A percentile compares a stretch with the other conserved stretches of the same genome.
phyloP scores from a whole-genome alignment of 2,113 vertebrate species.

The Leuciscus idus region DNA sequence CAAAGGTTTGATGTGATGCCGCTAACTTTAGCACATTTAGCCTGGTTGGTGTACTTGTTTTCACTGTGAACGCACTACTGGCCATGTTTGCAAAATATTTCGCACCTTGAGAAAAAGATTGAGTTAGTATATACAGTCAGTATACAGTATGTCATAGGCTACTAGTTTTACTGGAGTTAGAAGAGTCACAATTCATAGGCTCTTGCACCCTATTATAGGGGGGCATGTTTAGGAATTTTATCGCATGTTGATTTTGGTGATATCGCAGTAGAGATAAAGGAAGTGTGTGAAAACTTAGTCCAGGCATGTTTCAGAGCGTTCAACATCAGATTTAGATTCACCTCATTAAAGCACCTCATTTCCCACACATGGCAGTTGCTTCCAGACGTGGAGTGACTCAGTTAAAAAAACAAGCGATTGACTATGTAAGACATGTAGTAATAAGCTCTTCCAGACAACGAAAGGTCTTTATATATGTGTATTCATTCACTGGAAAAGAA shows the following conservation, averaged over 20 bases:
- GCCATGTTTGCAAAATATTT: background rate
- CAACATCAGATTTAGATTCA: conserved; percentile 16
- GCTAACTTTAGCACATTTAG: too few relatives aligned
- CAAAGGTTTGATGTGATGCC: background rate
- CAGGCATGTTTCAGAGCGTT: conserved; percentile 39
- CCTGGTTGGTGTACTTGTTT: background rate
- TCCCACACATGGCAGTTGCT: background rate
- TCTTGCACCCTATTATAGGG: background rate
- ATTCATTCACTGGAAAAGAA: background rate
- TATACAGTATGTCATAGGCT: background rate
- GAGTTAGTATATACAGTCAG: background rate
- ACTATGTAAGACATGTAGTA: background rate
- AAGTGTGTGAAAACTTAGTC: conserved; percentile 33
- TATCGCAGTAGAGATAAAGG: background rate
- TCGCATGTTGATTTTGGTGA: conserved; percentile 3
- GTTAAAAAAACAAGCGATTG: background rate
- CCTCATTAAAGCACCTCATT: conserved; percentile 34
- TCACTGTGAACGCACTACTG: background rate
- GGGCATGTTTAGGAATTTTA: conserved; percentile 34
- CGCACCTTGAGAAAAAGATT: background rate
- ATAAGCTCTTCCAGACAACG: background rate
- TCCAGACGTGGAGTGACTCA: background rate
- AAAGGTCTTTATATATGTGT: background rate
- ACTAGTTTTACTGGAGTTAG: background rate
- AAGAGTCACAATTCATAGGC: background rate